Evolutionary conservation across 2,113 vertebrate species (phyloP).

Genomic region (Fulmarus glacialis): DNA sequence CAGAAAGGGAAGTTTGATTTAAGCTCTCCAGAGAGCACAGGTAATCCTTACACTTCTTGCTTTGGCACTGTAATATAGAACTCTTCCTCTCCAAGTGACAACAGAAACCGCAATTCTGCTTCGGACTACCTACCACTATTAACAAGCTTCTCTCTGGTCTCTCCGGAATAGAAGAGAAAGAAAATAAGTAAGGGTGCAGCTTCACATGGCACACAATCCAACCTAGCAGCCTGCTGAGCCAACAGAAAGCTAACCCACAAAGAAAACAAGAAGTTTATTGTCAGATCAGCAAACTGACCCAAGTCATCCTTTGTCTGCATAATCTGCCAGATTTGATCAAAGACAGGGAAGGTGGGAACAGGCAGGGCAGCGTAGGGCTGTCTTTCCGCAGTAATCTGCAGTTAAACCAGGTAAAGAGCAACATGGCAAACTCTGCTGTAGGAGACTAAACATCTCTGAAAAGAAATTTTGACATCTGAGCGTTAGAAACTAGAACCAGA

Average conservation of each 20-base stretch:
- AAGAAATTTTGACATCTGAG: neutral
- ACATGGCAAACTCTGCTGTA: neutral
- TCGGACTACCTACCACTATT: neutral
- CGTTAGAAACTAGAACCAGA: neutral
- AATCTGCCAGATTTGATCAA: neutral
- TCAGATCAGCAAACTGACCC: neutral
- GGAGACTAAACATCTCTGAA: neutral
- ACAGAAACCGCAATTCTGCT: neutral
- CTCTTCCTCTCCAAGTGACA: neutral
- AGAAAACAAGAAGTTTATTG: neutral
- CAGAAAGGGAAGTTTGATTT: neutral
- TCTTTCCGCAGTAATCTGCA: neutral
- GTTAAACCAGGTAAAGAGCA: neutral
- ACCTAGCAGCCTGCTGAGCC: neutral
- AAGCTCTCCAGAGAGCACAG: neutral
- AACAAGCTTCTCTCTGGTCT: neutral
- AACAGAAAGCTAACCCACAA: neutral
- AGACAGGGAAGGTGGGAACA: neutral
- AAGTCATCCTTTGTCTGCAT: neutral
- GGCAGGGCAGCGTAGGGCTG: neutral
- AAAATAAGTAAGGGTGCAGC: neutral
- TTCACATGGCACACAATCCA: neutral
- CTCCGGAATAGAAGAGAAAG: neutral
- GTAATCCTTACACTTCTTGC: neutral
- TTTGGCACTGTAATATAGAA: neutral